Evolutionary conservation across 2,113 vertebrate species (phyloP).

Genomic region (Tricholaema leucomelas): DNA sequence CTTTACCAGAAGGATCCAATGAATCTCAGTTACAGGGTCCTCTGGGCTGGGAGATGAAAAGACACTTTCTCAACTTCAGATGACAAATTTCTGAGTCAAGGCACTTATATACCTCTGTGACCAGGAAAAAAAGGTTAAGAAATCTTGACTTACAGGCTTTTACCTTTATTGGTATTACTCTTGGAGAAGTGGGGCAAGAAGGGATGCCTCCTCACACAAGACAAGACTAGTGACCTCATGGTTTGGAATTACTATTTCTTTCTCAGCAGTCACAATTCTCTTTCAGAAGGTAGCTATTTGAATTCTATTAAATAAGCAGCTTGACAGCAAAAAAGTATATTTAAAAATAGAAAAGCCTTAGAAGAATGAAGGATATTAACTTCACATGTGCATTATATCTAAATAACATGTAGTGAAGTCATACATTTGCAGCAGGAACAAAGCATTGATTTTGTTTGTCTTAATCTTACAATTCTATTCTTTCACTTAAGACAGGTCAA

Average conservation of each 20-base stretch:
- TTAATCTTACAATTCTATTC: neutral
- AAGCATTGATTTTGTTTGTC: neutral
- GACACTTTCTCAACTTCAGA: neutral
- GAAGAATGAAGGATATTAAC: neutral
- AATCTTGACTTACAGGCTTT: neutral
- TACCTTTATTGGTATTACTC: neutral
- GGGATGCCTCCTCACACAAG: neutral
- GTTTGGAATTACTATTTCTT: neutral
- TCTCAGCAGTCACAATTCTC: neutral
- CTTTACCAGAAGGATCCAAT: neutral
- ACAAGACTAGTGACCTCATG: neutral
- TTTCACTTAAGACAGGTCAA: neutral
- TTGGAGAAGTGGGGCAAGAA: neutral
- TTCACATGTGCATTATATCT: neutral
- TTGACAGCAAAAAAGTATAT: neutral
- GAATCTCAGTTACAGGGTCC: neutral
- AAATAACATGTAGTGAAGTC: neutral
- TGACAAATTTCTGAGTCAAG: neutral
- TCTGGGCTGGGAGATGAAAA: neutral
- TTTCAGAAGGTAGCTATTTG: neutral
- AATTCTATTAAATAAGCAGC: slow-evolving; percentile 12
- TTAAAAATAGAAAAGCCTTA: neutral
- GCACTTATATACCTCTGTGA: neutral
- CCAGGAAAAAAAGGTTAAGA: neutral
- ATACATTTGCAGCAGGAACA: neutral